phyloP scores from a whole-genome alignment of 2,797 vertebrate genomes.

The Enteromius anoplus region DNA sequence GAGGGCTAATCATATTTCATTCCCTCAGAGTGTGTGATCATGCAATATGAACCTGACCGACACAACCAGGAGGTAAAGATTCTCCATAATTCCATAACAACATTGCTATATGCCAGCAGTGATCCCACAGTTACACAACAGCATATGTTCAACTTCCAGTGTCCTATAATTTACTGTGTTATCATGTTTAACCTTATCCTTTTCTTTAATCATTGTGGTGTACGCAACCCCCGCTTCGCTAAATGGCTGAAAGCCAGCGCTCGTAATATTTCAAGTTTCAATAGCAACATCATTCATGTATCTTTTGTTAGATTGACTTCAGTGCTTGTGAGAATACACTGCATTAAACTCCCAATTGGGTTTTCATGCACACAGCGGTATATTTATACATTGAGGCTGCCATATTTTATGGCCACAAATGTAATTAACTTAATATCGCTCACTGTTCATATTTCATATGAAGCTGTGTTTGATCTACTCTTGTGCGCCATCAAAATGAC shows the following conservation, averaged over 20 bases:
- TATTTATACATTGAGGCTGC: slow-evolving; percentile 17
- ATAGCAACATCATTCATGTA: slow-evolving; percentile 13
- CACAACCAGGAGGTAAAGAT: slow-evolving; percentile 12
- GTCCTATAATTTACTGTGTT: slow-evolving; percentile 2
- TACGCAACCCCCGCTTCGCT: not conserved
- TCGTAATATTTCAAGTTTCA: not conserved
- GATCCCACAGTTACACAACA: not conserved
- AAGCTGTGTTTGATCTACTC: slow-evolving; percentile 4
- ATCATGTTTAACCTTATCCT: not conserved
- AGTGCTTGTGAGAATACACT: slow-evolving; percentile 12
- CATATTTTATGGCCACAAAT: slow-evolving; percentile 33
- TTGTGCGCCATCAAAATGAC: slow-evolving; percentile 21
- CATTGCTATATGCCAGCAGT: slow-evolving; percentile 2
- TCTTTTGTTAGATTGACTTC: slow-evolving; percentile 7
- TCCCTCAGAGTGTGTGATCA: slow-evolving; percentile 23
- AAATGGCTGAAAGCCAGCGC: slow-evolving; percentile 5
- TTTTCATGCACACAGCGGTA: not conserved
- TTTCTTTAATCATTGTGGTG: not conserved
- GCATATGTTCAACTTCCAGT: not conserved
- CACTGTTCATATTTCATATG: slow-evolving; percentile 20
- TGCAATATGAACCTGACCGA: not conserved
- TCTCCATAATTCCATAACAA: slow-evolving; percentile 10
- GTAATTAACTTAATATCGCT: slow-evolving; percentile 29
- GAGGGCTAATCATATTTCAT: slow-evolving; percentile 20
- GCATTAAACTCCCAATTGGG: slow-evolving; percentile 18